Base-by-base conservation (phyloP, 2,797 vertebrate genomes). In the Phataginus tricuspis region DNA sequence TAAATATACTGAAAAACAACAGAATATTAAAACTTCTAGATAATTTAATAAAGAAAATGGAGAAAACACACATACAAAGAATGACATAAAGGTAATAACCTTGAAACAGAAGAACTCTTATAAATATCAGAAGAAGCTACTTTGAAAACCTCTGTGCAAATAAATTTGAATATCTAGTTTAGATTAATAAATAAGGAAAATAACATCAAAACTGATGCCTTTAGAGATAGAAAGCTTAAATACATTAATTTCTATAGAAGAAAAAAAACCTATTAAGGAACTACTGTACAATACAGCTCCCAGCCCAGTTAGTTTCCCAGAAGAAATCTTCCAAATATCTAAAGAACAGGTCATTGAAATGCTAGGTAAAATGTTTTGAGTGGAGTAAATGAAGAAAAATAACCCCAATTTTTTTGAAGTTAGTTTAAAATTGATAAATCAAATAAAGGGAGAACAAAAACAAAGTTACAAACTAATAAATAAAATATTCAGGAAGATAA, bases 321-420 rank as follows among this genome's bases (percentile, higher is more conserved):
- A 34, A 72, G 42, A 90, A 90, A 88, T 49, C 3, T 78, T 75
- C 31, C 68, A 88, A 78, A 78, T 49, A 34, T 74, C n/a, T 83
- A 15, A 75, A 88, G 53, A 61, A 69, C 31, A 84, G 55, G 68
- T 66, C 11, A 51, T 45, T 8, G 6, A 9, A 84, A 78, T 68
- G 45, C 31, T 53, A 45, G 16, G 68, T 39, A 53, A 49, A 51
- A 49, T 53, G 29, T 64, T 86, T 78, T 80, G 53, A 91, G 16
- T 53, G 25, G 11, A 72, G 29, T 53, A 82, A 92, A 68, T 77
- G 27, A 95, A 91, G 34, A 91, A 94, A 93, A 86, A 88, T 37
- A 18, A 2, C 14, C 25, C 11, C 11, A 27, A 53, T 51, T 79
- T 75, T 68, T 94, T n/a, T 45, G 7, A 96, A 72, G 59, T 19